Evolutionary conservation across 2,888 invertebrate species (phyloP).

Genomic region (Cremastinae sp.): DNA sequence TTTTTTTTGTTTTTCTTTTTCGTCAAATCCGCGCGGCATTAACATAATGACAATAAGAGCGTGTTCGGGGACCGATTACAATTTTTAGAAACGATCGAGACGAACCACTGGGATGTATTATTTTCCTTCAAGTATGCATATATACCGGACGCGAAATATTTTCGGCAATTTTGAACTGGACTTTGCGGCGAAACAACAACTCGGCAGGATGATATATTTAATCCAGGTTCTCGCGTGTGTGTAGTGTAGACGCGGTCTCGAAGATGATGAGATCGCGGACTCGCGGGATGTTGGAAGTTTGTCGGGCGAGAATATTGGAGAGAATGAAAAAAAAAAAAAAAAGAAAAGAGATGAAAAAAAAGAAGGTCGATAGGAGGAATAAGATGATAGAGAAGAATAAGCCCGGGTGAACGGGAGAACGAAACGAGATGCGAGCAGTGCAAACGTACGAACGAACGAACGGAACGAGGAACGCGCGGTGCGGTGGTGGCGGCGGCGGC

Average conservation of each 20-base stretch:
- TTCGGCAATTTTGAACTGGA: background rate
- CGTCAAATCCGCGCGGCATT: conserved; percentile 7
- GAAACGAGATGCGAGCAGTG: conserved; percentile 55
- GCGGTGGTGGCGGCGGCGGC: conserved; percentile 62
- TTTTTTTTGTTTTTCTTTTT: conserved; percentile 25
- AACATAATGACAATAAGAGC: conserved; percentile 20
- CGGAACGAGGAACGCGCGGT: conserved; percentile 48
- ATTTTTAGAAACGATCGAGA: background rate
- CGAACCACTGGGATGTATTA: background rate
- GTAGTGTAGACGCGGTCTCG: too few species aligned
- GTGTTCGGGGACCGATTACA: background rate
- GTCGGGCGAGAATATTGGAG: conserved; percentile 11
- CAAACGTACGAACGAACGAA: conserved; percentile 56
- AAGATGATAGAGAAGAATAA: conserved; percentile 31
- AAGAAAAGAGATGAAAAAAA: too few species aligned
- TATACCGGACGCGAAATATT: background rate
- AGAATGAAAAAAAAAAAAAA: too few species aligned
- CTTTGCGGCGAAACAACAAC: too few species aligned
- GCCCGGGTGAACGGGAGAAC: conserved; percentile 49
- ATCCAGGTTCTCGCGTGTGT: too few species aligned
- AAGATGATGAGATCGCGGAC: background rate
- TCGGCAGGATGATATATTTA: too few species aligned
- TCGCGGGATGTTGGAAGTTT: too few species aligned
- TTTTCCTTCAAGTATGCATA: background rate
- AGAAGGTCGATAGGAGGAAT: conserved; percentile 16